A percentile compares a stretch with the other conserved stretches of the same genome.
These are phyloP conservation scores for Cricetomys ansorgei DNA, from an alignment of 2,113 vertebrate species.

Conservation along the genomic window DNA sequence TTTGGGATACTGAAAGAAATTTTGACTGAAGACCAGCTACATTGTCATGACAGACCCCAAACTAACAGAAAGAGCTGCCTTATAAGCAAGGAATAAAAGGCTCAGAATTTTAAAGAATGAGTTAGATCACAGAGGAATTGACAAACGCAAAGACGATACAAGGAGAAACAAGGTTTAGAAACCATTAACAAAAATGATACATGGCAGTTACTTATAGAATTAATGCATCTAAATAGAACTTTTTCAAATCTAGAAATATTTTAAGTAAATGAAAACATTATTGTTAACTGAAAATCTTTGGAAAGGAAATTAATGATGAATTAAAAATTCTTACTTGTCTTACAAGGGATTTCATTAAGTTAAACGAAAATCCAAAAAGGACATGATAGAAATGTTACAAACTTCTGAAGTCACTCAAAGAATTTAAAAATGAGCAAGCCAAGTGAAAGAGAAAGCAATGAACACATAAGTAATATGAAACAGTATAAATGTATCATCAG, in stretches of 20 bases:
- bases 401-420: not conserved
- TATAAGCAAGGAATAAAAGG: not conserved
- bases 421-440: not conserved
- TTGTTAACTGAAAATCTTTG: not conserved
- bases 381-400: not conserved
- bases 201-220: not conserved
- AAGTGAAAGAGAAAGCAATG: not conserved
- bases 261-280: not conserved
- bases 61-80: not conserved
- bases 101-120: not conserved
- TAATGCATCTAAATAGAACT: not conserved
- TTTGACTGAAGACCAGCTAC: not conserved
- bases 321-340: not conserved
- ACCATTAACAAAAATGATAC: not conserved
- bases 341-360: not conserved
- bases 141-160: not conserved
- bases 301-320: not conserved
- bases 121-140: not conserved
- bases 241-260: not conserved
- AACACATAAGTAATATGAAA: not conserved
- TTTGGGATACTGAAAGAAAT: not conserved
- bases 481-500: not conserved
- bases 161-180: not conserved
- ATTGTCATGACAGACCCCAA: not conserved
- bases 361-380: not conserved